Percentiles rank a stretch among this genome's conserved stretches.
Evolutionary conservation across 1,140 invertebrate species (phyloP).

Genomic region (Philotrypesis tridentata): DNA sequence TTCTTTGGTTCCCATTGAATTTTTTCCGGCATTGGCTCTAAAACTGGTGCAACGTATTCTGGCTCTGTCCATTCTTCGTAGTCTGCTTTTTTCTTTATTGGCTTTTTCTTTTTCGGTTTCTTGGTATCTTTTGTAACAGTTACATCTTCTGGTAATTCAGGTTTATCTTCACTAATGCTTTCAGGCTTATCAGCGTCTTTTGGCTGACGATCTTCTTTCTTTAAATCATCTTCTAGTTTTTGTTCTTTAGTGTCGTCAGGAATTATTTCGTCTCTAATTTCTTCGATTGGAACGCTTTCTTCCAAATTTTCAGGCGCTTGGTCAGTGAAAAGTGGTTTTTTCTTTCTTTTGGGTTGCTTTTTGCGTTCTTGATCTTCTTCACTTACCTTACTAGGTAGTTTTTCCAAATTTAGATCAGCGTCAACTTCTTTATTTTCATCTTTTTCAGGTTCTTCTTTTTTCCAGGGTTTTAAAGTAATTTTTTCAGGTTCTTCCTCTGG

Average conservation of each 20-base stretch:
- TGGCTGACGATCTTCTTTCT: too few relatives aligned
- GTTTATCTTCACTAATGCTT: too few relatives aligned
- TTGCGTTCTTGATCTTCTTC: neutral
- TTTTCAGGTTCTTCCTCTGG: conserved; percentile 74
- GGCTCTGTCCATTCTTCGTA: conserved; percentile 71
- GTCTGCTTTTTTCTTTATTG: conserved; percentile 66
- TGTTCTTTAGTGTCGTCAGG: neutral
- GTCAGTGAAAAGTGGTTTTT: too few relatives aligned
- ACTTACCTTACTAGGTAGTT: neutral
- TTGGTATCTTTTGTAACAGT: conserved; percentile 27
- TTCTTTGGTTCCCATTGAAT: conserved; percentile 68
- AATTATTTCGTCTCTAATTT: neutral
- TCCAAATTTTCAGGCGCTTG: too few relatives aligned
- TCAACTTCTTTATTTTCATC: neutral
- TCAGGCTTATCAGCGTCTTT: too few relatives aligned
- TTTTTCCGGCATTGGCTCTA: conserved; percentile 71
- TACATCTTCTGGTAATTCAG: neutral
- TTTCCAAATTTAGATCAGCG: neutral
- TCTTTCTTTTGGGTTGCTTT: neutral
- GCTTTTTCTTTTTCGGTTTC: conserved; percentile 68
- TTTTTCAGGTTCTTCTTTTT: conserved; percentile 57
- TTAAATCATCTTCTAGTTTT: neutral
- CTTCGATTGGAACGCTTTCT: too few relatives aligned
- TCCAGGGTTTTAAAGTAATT: conserved; percentile 75
- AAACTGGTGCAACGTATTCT: conserved; percentile 71